Percentiles rank a stretch among this genome's conserved stretches.
phyloP scores from a whole-genome alignment of 1,140 invertebrate species.

The Magallana angulata region DNA sequence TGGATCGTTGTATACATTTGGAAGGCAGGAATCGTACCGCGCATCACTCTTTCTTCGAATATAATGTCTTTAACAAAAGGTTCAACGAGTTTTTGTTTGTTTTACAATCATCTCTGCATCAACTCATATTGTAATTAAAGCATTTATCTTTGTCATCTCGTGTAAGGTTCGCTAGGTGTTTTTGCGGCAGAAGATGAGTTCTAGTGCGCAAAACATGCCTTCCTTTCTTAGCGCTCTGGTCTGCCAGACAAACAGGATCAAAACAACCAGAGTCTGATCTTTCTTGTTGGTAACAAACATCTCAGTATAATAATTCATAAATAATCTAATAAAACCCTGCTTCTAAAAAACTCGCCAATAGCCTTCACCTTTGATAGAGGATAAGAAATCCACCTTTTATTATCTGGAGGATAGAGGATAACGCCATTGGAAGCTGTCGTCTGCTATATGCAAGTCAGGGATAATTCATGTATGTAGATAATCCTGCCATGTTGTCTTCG shows the following conservation, averaged over 20 bases:
- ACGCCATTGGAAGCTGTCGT: not conserved
- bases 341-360: not conserved
- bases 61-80: constrained; percentile 26
- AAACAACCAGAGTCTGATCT: not conserved
- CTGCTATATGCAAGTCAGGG: too few relatives aligned
- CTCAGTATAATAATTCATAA: not conserved
- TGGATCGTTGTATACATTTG: constrained; percentile 4
- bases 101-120: constrained; percentile 26
- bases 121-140: constrained; percentile 15
- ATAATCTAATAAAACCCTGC: not conserved
- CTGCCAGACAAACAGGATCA: not conserved
- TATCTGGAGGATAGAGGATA: not conserved
- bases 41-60: constrained; percentile 15
- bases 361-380: not conserved
- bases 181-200: not conserved
- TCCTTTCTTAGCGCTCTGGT: not conserved
- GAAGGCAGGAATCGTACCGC: constrained; percentile 3
- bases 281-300: not conserved
- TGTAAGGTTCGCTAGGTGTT: not conserved
- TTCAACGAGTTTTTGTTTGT: constrained; percentile 38
- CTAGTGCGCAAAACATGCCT: constrained; percentile 12
- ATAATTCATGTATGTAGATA: too few relatives aligned
- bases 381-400: not conserved
- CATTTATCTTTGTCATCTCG: constrained; percentile 24
- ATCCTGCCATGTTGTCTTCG: not conserved